Percentiles rank a stretch among this genome's conserved stretches.
Evolutionary conservation across 2,113 vertebrate genomes (phyloP).

Genomic region (Oenanthe melanoleuca): DNA sequence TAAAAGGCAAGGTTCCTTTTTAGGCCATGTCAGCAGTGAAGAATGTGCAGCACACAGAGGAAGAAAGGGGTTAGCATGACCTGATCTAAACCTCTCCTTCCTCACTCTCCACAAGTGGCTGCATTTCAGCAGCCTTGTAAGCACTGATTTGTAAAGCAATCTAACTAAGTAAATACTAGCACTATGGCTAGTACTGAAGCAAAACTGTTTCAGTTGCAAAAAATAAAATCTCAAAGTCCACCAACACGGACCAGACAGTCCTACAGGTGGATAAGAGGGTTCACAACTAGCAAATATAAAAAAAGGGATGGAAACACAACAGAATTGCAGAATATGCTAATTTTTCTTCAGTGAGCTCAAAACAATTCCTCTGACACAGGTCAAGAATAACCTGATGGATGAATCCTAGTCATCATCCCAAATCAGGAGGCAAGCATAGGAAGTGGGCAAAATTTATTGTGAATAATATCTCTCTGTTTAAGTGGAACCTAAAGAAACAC

Average conservation of each 20-base stretch:
- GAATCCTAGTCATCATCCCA: background rate
- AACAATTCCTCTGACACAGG: background rate
- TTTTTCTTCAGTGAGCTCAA: background rate
- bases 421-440: background rate
- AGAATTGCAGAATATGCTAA: background rate
- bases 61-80: constrained; percentile 57
- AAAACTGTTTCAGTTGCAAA: background rate
- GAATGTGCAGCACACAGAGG: background rate
- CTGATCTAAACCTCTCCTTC: constrained; percentile 35
- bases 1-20: constrained; percentile 45
- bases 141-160: background rate
- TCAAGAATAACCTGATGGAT: background rate
- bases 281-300: background rate
- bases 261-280: background rate
- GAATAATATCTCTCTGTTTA: background rate
- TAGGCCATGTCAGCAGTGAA: constrained; percentile 43
- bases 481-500: background rate
- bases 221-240: background rate
- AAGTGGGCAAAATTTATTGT: background rate
- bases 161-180: background rate
- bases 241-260: background rate
- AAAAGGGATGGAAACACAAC: background rate
- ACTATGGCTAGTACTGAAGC: background rate
- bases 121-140: background rate
- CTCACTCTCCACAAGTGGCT: background rate